Evolutionary conservation across 2,888 invertebrate genomes (phyloP).

Genomic region (Rotaria macrura): DNA sequence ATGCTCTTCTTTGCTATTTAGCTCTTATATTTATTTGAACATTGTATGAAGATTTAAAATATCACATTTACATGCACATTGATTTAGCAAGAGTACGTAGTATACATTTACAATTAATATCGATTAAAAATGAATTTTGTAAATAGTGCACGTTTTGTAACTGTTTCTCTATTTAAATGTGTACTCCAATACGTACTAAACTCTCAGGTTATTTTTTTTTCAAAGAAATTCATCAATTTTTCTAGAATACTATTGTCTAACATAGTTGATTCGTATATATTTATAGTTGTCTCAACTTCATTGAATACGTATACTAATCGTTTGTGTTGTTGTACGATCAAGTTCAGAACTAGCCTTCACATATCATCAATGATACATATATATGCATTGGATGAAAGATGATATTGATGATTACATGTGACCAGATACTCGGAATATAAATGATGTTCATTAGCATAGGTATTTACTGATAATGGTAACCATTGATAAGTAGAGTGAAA

Average conservation of each 20-base stretch:
- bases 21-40: too few species aligned
- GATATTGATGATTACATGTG: not conserved
- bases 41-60: too few species aligned
- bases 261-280: not conserved
- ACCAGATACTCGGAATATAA: not conserved
- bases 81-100: too few species aligned
- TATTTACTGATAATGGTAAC: not conserved
- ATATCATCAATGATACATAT: not conserved
- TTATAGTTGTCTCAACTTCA: not conserved
- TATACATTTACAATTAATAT: too few species aligned
- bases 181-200: too few species aligned
- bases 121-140: too few species aligned
- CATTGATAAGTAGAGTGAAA: not conserved
- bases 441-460: not conserved
- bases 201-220: too few species aligned
- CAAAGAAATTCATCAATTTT: too few species aligned
- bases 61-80: too few species aligned
- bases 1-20: too few species aligned
- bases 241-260: not conserved
- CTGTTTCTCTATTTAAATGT: too few species aligned
- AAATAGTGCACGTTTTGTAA: too few species aligned
- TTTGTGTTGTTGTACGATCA: not conserved
- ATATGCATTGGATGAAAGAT: not conserved
- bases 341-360: not conserved
- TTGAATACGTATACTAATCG: not conserved